Percentiles rank a stretch among this genome's conserved stretches.
phyloP scores from a whole-genome alignment of 2,888 invertebrate genomes.

The Prenolepis imparis region DNA sequence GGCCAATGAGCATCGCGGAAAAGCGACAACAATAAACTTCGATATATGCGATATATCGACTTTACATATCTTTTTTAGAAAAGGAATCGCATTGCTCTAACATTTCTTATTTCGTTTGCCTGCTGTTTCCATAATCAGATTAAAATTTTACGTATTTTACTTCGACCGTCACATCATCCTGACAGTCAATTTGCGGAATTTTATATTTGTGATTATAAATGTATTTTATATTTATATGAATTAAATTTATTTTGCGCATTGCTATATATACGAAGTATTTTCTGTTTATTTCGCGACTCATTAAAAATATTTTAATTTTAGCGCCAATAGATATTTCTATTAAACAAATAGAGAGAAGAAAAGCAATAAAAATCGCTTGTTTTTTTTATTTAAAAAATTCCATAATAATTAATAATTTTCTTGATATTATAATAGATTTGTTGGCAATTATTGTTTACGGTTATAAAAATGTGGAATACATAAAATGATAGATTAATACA shows the following conservation, averaged over 20 bases:
- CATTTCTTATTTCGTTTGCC: slow-evolving; percentile 39
- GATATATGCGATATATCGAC: too few relatives aligned
- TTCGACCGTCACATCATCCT: neutral
- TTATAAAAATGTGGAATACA: neutral
- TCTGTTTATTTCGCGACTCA: neutral
- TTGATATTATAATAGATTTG: neutral
- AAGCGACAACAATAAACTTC: too few relatives aligned
- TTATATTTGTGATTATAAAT: neutral
- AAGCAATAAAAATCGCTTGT: neutral
- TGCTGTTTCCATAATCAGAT: slow-evolving; percentile 34
- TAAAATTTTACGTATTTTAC: slow-evolving; percentile 40
- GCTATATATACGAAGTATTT: neutral
- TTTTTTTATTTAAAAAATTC: neutral
- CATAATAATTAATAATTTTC: neutral
- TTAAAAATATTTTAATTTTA: slow-evolving; percentile 14
- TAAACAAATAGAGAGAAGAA: neutral
- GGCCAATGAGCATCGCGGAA: too few relatives aligned
- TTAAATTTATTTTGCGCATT: slow-evolving; percentile 2
- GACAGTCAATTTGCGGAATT: neutral
- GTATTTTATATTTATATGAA: neutral
- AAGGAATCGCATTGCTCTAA: neutral
- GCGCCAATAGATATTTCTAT: neutral
- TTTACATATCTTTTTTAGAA: too few relatives aligned
- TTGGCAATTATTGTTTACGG: neutral
- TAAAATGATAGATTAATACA: neutral